Conservation (phyloP, 1,140 invertebrate species). For the Polyergus mexicanus region DNA sequence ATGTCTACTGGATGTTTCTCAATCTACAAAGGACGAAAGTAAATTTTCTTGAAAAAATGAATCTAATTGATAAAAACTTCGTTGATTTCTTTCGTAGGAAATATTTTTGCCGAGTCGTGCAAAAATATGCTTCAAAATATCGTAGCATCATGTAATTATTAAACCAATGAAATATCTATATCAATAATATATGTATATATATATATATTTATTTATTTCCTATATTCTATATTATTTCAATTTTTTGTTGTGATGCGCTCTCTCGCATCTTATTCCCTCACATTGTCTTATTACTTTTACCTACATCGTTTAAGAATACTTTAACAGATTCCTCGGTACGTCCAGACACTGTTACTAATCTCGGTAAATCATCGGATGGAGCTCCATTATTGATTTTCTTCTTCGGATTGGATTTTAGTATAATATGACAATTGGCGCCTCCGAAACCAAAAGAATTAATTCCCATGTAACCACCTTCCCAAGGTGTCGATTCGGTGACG, state of each 20-base stretch:
- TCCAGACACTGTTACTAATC: conserved; percentile 89
- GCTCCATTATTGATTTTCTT: conserved; percentile 86
- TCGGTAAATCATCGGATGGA: conserved; percentile 87
- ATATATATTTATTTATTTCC: not conserved
- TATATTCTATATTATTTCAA: not conserved
- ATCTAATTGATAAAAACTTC: not conserved
- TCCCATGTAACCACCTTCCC: conserved; percentile 88
- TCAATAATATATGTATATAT: no score
- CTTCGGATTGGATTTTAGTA: conserved; percentile 88
- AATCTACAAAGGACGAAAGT: conserved; percentile 68
- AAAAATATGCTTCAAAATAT: not conserved
- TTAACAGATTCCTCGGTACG: conserved; percentile 92
- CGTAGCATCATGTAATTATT: not conserved
- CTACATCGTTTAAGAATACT: conserved; percentile 89
- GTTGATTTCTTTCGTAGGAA: not conserved
- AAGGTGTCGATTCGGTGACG: conserved; percentile 88
- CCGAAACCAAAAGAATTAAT: conserved; percentile 90
- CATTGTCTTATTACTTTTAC: conserved; percentile 49
- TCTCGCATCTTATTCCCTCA: not conserved
- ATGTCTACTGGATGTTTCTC: conserved; percentile 87
- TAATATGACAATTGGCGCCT: conserved; percentile 89
- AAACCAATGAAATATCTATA: not conserved
- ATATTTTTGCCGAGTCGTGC: not conserved
- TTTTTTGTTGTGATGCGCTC: not conserved
- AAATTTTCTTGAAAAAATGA: not conserved